Base-by-base conservation (phyloP, 1,140 invertebrate species). In the Atta texana region DNA sequence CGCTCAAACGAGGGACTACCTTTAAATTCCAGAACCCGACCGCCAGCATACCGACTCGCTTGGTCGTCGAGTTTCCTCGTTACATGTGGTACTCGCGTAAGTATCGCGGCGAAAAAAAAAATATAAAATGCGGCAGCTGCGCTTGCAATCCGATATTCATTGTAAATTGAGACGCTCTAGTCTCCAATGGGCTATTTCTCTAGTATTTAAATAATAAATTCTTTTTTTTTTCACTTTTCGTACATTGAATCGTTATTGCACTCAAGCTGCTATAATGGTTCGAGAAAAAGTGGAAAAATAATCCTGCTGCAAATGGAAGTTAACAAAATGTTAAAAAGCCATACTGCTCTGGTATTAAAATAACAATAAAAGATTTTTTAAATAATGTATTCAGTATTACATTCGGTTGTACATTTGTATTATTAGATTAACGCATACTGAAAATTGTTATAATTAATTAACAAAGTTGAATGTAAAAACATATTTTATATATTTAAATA, bases 1-100 rank as follows among this genome's bases (percentile, higher is more conserved):
- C 34, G 51, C 44, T 84, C 84, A 88, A 72, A 82, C 63, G 66
- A 76, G 74, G 57, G 21, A 57, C 24, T 66, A 74, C 85, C 85
- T 90, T 88, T 90, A 89, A 87, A 87, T 90, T 87, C 69, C 75
- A 89, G 66, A 55, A 66, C 71, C 57, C 63, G 75, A 51, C 78
- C 76, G 49, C 49, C 24, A 28, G 71, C 78, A 71, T 74, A 77
- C 51, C 76, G 28, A 34, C 49, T 28, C 63, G 61, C 12, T 18
- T 44, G 44, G 55, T 16, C n/a, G 31, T 44, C n/a, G 34, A 61
- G 39, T 34, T 18, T 28, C 69, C 18, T 84, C 69, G 39, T 49
- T 74, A 84, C 68, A 75, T 61, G 57, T 34, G 24, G 39, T 74
- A 61, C 63, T 39, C 39, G 44, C 8, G 39, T 49, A 84, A 84